phyloP scores from a whole-genome alignment of 2,888 invertebrate species.

The Agrochola lychnidis region DNA sequence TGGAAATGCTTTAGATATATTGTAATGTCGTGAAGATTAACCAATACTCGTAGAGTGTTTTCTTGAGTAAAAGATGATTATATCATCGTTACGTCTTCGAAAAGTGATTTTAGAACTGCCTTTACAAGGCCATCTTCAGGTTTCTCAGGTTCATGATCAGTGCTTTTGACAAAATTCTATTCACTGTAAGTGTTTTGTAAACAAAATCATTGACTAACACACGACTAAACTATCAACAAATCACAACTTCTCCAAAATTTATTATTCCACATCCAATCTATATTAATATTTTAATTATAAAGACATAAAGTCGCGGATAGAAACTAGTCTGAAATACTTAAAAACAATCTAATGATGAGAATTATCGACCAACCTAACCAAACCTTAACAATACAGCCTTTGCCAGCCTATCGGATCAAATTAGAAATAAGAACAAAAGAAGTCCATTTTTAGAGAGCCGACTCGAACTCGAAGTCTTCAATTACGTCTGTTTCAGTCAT shows the following conservation, averaged over 20 bases:
- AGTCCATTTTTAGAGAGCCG: conserved; percentile 1
- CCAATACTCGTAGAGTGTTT: not conserved
- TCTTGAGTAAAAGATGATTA: not conserved
- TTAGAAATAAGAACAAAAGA: conserved; percentile 27
- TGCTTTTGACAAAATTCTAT: not conserved
- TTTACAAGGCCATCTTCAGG: no score
- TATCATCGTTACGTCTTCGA: no score
- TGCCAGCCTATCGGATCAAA: conserved; percentile 20
- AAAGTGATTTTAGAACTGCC: not conserved
- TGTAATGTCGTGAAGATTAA: not conserved
- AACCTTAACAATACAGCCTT: conserved; percentile 18
- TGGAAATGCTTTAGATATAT: not conserved
- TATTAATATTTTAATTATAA: no score
- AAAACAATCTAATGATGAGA: conserved; percentile 8
- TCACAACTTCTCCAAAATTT: not conserved
- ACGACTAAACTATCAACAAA: not conserved
- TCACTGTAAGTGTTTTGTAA: not conserved
- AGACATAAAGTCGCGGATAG: no score
- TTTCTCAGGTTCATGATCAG: not conserved
- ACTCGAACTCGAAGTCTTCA: conserved; percentile 5
- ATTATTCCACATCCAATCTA: not conserved
- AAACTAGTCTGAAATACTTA: not conserved
- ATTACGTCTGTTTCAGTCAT: conserved; percentile 21
- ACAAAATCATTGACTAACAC: not conserved
- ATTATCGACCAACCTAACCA: conserved; percentile 1